Conservation (phyloP, 2,888 invertebrate species). For the Melangyna quadrimaculata region DNA sequence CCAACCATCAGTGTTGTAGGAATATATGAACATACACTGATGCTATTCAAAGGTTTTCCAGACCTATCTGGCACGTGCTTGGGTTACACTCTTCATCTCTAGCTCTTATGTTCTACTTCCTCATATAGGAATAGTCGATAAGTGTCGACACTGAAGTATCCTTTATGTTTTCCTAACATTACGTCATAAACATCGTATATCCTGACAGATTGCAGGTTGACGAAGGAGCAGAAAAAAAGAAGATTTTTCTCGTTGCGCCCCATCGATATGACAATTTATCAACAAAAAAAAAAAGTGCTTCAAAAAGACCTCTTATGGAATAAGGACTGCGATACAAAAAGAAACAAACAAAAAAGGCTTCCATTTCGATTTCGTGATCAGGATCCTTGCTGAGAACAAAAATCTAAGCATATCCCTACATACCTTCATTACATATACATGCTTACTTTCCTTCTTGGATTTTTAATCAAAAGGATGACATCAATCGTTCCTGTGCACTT, state of each 20-base stretch:
- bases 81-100: constrained; percentile 20
- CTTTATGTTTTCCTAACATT: constrained; percentile 47
- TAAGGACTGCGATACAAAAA: not conserved
- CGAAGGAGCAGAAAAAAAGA: constrained; percentile 8
- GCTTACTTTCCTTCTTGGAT: not conserved
- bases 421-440: not conserved
- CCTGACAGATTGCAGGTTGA: constrained; percentile 66
- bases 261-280: constrained; percentile 45
- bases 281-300: not conserved
- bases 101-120: constrained; percentile 23
- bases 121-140: constrained; percentile 21
- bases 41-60: not conserved
- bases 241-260: constrained; percentile 21
- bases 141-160: constrained; percentile 53
- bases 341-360: constrained; percentile 24
- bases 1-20: not conserved
- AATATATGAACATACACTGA: too few species aligned
- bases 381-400: constrained; percentile 43
- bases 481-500: constrained; percentile 48
- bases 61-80: constrained; percentile 61
- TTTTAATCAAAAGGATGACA: constrained; percentile 49
- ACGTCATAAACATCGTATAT: constrained; percentile 55
- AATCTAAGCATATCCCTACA: not conserved
- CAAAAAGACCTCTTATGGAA: not conserved
- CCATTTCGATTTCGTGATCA: constrained; percentile 13